These are phyloP conservation scores for Actinia tenebrosa DNA, from an alignment of 64 coral and sea anemone genomes.

Conservation along the genomic window DNA sequence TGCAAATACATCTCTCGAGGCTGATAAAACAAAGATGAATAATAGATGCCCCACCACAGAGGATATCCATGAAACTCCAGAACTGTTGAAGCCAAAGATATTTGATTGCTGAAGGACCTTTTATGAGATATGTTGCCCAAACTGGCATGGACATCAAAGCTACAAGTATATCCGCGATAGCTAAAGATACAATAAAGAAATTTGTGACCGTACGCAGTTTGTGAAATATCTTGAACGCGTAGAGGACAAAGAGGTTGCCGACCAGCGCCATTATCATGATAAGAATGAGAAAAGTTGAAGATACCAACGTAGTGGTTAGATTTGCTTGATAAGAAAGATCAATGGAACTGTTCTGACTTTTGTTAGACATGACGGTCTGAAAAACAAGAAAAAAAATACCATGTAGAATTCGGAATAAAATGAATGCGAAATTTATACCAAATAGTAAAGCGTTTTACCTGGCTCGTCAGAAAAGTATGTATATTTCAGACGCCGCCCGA, in stretches of 20 bases:
- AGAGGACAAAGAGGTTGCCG: slow-evolving; percentile 72
- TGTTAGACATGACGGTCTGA: not conserved
- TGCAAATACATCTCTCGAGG: slow-evolving; percentile 76
- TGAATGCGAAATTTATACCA: not conserved
- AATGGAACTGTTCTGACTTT: not conserved
- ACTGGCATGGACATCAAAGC: slow-evolving; percentile 78
- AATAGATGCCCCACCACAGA: slow-evolving; percentile 81
- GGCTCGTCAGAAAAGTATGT: not conserved
- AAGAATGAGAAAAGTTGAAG: slow-evolving; percentile 71
- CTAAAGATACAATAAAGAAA: slow-evolving; percentile 92
- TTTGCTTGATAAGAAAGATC: not conserved
- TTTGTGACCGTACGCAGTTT: slow-evolving; percentile 90
- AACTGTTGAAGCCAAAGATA: slow-evolving; percentile 46
- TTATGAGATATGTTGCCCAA: slow-evolving; percentile 70
- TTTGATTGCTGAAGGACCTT: slow-evolving; percentile 43
- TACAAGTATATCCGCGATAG: slow-evolving; percentile 82
- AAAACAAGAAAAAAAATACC: not conserved
- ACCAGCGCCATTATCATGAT: slow-evolving; percentile 81
- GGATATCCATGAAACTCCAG: slow-evolving; percentile 64
- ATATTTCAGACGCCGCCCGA: too few relatives aligned
- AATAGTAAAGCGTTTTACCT: not conserved
- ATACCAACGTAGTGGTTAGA: slow-evolving; percentile 17
- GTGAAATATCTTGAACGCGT: slow-evolving; percentile 69
- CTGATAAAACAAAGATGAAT: slow-evolving; percentile 85
- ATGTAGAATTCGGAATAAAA: not conserved